Conservation (phyloP, 2,888 invertebrate species). For the Coleophora deauratella region DNA sequence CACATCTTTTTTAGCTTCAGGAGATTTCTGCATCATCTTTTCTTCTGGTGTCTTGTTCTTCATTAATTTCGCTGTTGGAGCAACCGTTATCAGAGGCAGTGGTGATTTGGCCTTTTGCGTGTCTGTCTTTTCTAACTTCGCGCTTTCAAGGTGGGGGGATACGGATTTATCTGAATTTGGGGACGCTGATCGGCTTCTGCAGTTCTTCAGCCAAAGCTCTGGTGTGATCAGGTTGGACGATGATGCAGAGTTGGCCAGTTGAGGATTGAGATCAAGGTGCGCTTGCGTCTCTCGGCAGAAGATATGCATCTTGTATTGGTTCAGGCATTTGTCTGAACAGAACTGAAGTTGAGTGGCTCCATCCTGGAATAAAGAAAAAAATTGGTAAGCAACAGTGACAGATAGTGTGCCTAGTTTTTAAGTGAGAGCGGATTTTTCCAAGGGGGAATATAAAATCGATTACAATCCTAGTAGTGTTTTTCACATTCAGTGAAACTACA, state of each 20-base stretch:
- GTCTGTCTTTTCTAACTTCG: constrained; percentile 40
- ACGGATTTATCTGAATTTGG: constrained; percentile 72
- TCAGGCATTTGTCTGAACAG: constrained; percentile 93
- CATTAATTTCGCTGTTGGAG: constrained; percentile 79
- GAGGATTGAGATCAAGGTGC: constrained; percentile 89
- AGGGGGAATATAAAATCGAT: too few relatives aligned
- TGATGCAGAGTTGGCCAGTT: constrained; percentile 72
- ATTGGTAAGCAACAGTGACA: not conserved
- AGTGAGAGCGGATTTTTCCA: too few relatives aligned
- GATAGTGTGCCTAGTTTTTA: too few relatives aligned
- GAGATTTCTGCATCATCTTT: constrained; percentile 44
- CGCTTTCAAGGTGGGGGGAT: constrained; percentile 64
- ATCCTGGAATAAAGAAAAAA: constrained; percentile 74
- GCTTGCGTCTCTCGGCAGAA: constrained; percentile 96
- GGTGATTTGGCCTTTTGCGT: constrained; percentile 55
- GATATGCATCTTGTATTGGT: constrained; percentile 97
- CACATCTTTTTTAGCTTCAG: constrained; percentile 57
- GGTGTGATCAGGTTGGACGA: constrained; percentile 85
- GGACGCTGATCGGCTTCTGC: constrained; percentile 78
- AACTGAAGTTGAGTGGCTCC: constrained; percentile 94
- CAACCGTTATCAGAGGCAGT: constrained; percentile 77
- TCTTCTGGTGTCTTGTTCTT: constrained; percentile 57
- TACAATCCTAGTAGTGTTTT: too few relatives aligned
- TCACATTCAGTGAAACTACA: too few relatives aligned
- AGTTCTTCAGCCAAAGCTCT: constrained; percentile 91